These are phyloP conservation scores for Aplocera efformata DNA, from an alignment of 2,888 invertebrate genomes.

Conservation along the genomic window DNA sequence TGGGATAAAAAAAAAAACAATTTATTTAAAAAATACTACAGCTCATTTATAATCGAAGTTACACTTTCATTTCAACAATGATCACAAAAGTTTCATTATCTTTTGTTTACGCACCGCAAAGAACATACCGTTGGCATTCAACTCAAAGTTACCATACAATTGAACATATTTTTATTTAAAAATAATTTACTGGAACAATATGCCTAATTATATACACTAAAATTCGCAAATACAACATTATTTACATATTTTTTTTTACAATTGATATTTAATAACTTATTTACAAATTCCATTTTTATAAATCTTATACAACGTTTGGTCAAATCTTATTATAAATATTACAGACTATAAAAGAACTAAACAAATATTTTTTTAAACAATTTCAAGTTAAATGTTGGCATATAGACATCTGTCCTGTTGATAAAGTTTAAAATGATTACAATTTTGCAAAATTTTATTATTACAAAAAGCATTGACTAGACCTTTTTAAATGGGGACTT, in stretches of 20 bases:
- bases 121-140: constrained; percentile 69
- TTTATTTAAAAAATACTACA: constrained; percentile 71
- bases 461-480: constrained; percentile 43
- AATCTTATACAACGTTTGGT: constrained; percentile 76
- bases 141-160: constrained; percentile 56
- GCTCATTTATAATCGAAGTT: constrained; percentile 77
- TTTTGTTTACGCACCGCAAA: constrained; percentile 73
- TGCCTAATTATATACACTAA: constrained; percentile 66
- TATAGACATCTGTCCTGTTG: too few relatives aligned
- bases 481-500: constrained; percentile 45
- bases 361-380: constrained; percentile 4
- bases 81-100: constrained; percentile 71
- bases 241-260: constrained; percentile 48
- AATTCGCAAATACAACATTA: constrained; percentile 73
- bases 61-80: constrained; percentile 78
- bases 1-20: constrained; percentile 43
- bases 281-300: constrained; percentile 54
- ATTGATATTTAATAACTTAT: constrained; percentile 49
- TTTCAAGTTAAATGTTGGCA: too few relatives aligned
- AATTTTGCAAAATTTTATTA: too few relatives aligned
- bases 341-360: too few relatives aligned
- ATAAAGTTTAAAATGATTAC: too few relatives aligned
- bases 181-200: constrained; percentile 67
- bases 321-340: constrained; percentile 58
- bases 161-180: constrained; percentile 62